phyloP scores from a whole-genome alignment of 2,797 vertebrate genomes.

The Microchirus variegatus region DNA sequence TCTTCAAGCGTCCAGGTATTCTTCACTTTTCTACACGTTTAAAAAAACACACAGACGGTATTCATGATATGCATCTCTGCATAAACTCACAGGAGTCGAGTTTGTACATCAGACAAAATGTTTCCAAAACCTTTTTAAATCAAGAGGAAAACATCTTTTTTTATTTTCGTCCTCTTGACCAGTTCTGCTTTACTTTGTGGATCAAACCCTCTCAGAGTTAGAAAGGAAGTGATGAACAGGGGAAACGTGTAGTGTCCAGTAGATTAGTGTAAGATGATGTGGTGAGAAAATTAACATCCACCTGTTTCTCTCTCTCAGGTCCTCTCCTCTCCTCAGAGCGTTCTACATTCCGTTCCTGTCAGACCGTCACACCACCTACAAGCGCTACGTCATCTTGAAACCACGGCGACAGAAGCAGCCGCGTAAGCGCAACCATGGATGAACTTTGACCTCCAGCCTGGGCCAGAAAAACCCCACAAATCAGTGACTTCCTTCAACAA shows the following conservation, averaged over 20 bases:
- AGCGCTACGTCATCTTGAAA: slow-evolving; percentile 93
- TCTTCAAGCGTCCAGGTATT: slow-evolving; percentile 90
- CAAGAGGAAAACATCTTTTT: too few relatives aligned
- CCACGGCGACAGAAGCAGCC: slow-evolving; percentile 84
- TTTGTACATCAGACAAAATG: too few relatives aligned
- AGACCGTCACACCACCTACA: slow-evolving; percentile 88
- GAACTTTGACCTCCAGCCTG: slow-evolving; percentile 30
- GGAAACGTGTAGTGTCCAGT: too few relatives aligned
- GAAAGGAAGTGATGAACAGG: too few relatives aligned
- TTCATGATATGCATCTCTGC: not conserved
- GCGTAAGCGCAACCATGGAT: slow-evolving; percentile 79
- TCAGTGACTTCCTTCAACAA: slow-evolving; percentile 42
- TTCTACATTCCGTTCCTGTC: slow-evolving; percentile 95
- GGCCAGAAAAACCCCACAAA: slow-evolving; percentile 13
- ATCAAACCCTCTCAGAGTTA: too few relatives aligned
- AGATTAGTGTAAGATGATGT: too few relatives aligned
- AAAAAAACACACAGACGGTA: not conserved
- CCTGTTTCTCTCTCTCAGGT: slow-evolving; percentile 82
- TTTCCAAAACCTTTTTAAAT: too few relatives aligned
- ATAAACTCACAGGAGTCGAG: too few relatives aligned
- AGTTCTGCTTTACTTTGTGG: too few relatives aligned
- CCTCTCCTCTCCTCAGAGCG: slow-evolving; percentile 88
- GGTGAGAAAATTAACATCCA: too few relatives aligned
- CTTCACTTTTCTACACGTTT: not conserved
- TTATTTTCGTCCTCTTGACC: too few relatives aligned